Evolutionary conservation across 2,113 vertebrate species (phyloP).

Genomic region (Catharus bicknelli): DNA sequence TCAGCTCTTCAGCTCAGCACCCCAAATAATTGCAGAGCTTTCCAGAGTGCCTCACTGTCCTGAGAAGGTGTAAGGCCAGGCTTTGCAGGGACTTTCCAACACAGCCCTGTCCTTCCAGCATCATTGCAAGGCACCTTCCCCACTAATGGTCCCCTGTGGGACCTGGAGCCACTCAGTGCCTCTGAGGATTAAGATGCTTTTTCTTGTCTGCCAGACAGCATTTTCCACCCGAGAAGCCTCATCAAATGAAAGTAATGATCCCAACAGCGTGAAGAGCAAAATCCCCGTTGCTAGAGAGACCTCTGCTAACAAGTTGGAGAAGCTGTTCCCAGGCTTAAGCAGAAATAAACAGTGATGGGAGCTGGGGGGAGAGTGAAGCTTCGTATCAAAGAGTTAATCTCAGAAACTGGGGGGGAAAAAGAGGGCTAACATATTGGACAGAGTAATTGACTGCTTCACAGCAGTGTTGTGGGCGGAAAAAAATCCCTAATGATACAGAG

Average conservation of each 20-base stretch:
- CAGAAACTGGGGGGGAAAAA: constrained; percentile 1
- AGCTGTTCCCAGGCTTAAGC: background rate
- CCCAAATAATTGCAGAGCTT: background rate
- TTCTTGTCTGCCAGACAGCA: background rate
- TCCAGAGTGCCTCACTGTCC: background rate
- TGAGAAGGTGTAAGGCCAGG: background rate
- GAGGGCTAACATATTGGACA: constrained; percentile 46
- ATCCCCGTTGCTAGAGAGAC: background rate
- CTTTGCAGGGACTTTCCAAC: background rate
- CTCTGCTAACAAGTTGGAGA: constrained; percentile 15
- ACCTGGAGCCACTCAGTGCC: background rate
- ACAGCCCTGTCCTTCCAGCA: background rate
- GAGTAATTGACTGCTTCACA: constrained; percentile 66
- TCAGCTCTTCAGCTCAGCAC: background rate
- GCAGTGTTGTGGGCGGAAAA: constrained; percentile 60
- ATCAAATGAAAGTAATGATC: background rate
- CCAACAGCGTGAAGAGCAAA: background rate
- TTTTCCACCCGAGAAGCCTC: background rate
- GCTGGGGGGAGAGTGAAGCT: background rate
- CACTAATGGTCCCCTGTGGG: background rate
- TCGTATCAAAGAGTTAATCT: constrained; percentile 45
- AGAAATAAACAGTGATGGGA: background rate
- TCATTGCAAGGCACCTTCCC: background rate
- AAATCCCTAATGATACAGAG: constrained; percentile 44
- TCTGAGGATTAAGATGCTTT: constrained; percentile 25